A percentile compares a stretch with the other conserved stretches of the same genome.
These are phyloP conservation scores for Pholis gunnellus DNA, from an alignment of 2,113 vertebrate species.

Conservation along the genomic window DNA sequence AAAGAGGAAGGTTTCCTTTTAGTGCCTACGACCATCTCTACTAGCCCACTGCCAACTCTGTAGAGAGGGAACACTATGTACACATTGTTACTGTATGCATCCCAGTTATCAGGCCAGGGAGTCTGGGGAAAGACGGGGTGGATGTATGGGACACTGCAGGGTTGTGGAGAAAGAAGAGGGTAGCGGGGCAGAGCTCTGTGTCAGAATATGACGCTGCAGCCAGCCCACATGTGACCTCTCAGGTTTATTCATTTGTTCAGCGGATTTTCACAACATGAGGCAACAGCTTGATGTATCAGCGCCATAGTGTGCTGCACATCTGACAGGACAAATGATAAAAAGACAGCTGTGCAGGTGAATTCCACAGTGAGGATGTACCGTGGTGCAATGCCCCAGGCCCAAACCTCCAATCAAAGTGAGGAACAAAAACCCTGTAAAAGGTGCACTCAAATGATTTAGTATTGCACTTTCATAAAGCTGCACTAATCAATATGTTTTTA, in stretches of 20 bases:
- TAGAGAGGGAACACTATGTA: slow-evolving; percentile 57
- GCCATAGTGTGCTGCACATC: not conserved
- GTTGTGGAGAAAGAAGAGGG: slow-evolving; percentile 18
- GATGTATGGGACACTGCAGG: slow-evolving; percentile 19
- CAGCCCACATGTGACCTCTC: slow-evolving; percentile 43
- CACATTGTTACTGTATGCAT: slow-evolving; percentile 41
- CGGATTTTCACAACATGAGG: slow-evolving; percentile 42
- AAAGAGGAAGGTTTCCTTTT: slow-evolving; percentile 66
- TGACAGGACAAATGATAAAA: not conserved
- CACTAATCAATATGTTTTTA: slow-evolving; percentile 47
- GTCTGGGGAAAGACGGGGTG: slow-evolving; percentile 44
- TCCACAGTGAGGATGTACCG: not conserved
- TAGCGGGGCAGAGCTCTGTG: not conserved
- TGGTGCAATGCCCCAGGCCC: not conserved
- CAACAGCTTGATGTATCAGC: slow-evolving; percentile 8
- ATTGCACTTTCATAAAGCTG: slow-evolving; percentile 30
- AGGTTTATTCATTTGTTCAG: slow-evolving; percentile 75
- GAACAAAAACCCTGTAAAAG: not conserved
- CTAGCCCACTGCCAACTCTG: slow-evolving; percentile 76
- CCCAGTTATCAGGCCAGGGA: slow-evolving; percentile 47
- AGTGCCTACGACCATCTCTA: slow-evolving; percentile 76
- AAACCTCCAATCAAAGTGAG: slow-evolving; percentile 7
- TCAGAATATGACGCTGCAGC: slow-evolving; percentile 20
- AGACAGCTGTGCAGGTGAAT: slow-evolving; percentile 1
- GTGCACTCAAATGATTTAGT: not conserved